Conservation (phyloP, 2,113 vertebrate genomes). For the Periophthalmus modestus region DNA sequence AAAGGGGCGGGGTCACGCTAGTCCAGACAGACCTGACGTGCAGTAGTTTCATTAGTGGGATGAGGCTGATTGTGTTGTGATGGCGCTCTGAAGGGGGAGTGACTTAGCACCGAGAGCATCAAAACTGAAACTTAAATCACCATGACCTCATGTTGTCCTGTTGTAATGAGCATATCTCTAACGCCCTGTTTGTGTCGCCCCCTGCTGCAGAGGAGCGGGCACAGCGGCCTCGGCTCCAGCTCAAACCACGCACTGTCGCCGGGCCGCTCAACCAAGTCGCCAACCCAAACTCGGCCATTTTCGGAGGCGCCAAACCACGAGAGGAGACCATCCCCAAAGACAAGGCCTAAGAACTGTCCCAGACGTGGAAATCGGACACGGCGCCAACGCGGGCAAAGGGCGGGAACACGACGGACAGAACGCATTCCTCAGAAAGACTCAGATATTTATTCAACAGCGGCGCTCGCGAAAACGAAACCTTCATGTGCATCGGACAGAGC, state of each 20-base stretch:
- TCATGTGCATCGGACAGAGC: neutral
- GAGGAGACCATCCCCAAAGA: slow-evolving; percentile 92
- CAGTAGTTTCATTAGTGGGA: no score
- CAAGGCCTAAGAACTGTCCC: slow-evolving; percentile 81
- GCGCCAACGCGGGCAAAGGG: slow-evolving; percentile 7
- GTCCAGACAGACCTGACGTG: no score
- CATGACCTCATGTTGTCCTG: neutral
- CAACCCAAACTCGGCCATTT: slow-evolving; percentile 98
- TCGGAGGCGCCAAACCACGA: slow-evolving; percentile 94
- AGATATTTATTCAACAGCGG: slow-evolving; percentile 2
- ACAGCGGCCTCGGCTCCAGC: slow-evolving; percentile 93
- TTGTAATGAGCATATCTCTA: neutral
- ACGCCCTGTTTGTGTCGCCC: neutral
- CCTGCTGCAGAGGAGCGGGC: slow-evolving; percentile 89
- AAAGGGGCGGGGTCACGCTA: neutral
- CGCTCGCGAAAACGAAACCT: neutral
- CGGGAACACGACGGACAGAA: neutral
- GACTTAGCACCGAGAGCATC: no score
- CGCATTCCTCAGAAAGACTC: slow-evolving; percentile 5
- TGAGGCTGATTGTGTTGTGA: no score
- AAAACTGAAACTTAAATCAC: no score
- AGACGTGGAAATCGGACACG: neutral
- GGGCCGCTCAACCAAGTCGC: slow-evolving; percentile 98
- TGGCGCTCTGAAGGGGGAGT: no score
- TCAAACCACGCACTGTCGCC: slow-evolving; percentile 94